These are phyloP conservation scores for Siphlonurus alternatus DNA, from an alignment of 2,888 invertebrate species.

Conservation along the genomic window DNA sequence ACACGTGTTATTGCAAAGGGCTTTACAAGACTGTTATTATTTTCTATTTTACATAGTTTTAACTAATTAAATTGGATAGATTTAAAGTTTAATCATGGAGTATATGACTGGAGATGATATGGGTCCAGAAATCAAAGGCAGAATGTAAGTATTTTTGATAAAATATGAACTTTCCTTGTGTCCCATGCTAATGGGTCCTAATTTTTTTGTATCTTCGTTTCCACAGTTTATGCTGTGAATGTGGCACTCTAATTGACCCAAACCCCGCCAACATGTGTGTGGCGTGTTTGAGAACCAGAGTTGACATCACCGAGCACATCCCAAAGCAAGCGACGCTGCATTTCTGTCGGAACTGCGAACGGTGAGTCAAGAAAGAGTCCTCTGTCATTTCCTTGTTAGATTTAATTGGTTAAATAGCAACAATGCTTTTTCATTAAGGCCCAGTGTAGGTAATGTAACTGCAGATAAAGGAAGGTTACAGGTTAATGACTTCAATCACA, in stretches of 20 bases:
- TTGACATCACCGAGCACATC: slow-evolving; percentile 93
- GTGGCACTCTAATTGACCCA: slow-evolving; percentile 79
- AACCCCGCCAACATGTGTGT: slow-evolving; percentile 98
- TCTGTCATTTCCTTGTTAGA: too few relatives aligned
- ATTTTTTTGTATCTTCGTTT: slow-evolving; percentile 14
- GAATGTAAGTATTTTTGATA: not conserved
- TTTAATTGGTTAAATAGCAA: too few relatives aligned
- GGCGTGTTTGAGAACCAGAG: slow-evolving; percentile 72
- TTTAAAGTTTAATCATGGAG: not conserved
- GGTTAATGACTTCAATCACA: too few relatives aligned
- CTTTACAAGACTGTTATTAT: too few relatives aligned
- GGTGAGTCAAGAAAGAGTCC: slow-evolving; percentile 44
- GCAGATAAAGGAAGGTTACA: too few relatives aligned
- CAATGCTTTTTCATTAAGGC: too few relatives aligned
- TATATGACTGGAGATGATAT: not conserved
- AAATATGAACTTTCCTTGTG: not conserved
- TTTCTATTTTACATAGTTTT: too few relatives aligned
- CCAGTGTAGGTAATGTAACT: too few relatives aligned
- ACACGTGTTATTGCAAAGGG: too few relatives aligned
- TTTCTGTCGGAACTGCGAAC: slow-evolving; percentile 85
- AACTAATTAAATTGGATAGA: too few relatives aligned
- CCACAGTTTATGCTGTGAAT: slow-evolving; percentile 87
- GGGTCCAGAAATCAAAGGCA: not conserved
- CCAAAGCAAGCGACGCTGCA: slow-evolving; percentile 82
- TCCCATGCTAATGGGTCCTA: not conserved